Conservation (phyloP, 2,797 vertebrate genomes). For the Gymnocypris eckloni region DNA sequence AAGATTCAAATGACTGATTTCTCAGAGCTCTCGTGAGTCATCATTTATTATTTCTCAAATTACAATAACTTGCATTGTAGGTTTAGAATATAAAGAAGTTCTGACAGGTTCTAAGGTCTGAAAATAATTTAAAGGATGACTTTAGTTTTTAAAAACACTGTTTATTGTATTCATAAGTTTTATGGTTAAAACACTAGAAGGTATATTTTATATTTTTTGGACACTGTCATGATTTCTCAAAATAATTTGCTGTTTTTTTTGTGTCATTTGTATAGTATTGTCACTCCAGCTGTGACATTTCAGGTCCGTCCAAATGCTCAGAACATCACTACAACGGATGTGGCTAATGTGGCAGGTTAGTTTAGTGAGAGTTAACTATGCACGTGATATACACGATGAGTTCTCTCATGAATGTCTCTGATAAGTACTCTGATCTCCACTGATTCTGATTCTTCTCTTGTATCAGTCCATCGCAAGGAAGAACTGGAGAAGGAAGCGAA, state of each 20-base stretch:
- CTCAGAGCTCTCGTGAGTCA: constrained; percentile 85
- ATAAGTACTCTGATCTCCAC: neutral
- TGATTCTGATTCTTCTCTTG: constrained; percentile 13
- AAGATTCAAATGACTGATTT: constrained; percentile 85
- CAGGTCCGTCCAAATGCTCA: constrained; percentile 82
- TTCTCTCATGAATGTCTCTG: neutral
- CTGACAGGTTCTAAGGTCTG: neutral
- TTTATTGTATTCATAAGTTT: neutral
- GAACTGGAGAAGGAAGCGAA: constrained; percentile 78
- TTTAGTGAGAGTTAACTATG: constrained; percentile 24
- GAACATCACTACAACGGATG: constrained; percentile 85
- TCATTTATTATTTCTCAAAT: neutral
- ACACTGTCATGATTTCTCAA: constrained; percentile 1
- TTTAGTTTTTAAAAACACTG: constrained; percentile 1
- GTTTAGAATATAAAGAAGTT: neutral
- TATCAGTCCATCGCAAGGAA: constrained; percentile 78
- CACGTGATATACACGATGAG: neutral
- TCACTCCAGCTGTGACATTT: constrained; percentile 94
- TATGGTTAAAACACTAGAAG: neutral
- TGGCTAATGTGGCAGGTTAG: constrained; percentile 87
- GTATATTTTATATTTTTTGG: neutral
- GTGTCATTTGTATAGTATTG: constrained; percentile 78
- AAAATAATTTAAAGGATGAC: neutral
- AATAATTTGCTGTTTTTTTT: constrained; percentile 42
- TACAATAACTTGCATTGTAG: neutral